Base-by-base conservation (phyloP, 2,888 invertebrate genomes). In the Pherbina coryleti region DNA sequence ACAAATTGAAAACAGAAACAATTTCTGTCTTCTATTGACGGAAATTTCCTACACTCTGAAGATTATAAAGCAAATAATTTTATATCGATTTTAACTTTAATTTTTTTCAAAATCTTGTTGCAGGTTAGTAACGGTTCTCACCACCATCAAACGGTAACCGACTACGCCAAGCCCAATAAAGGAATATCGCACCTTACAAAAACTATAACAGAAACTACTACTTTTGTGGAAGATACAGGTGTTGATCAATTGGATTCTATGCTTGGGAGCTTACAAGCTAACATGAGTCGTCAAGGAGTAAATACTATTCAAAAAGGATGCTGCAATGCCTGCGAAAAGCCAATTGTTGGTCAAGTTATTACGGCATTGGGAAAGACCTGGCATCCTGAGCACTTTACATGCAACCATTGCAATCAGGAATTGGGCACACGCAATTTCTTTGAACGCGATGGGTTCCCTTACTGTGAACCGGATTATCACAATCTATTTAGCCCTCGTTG, bases 311-410 rank as follows among this genome's bases (percentile, higher is more conserved):
- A 99, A 90, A 99, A 99, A 92, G 99, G 99, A 87, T 98, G 98
- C 92, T 99, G 99, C 94, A 97, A 94, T 89, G 98, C 98, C 84
- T 99, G 99, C 92, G 97, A 97, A 90, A 99, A 99, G 88, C 98
- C 99, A 82, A 99, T 99, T 90, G 98, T 99, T 80, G 99, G 99
- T 84, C 98, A 98, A 94, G 95, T 93, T 87, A 90, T 89, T 57
- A 99, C 98, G 81, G 99, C 99, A 25, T 90, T 99, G 89, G 99
- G 98, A 76, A 96, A 97, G 91, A 98, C 98, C 81, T 99, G 98
- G 98, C 99, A 99, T 90, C 98, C 98, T 67, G 99, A 99, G 91
- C 99, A 99, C 91, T 99, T 99, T 91, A 96, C 95, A 79, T 99
- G 99, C 92, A 96, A 96, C 83, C 98, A 98, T 88, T 99, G 99